These are phyloP conservation scores for Ennomos quercinarius DNA, from an alignment of 2,888 invertebrate genomes.

Conservation along the genomic window DNA sequence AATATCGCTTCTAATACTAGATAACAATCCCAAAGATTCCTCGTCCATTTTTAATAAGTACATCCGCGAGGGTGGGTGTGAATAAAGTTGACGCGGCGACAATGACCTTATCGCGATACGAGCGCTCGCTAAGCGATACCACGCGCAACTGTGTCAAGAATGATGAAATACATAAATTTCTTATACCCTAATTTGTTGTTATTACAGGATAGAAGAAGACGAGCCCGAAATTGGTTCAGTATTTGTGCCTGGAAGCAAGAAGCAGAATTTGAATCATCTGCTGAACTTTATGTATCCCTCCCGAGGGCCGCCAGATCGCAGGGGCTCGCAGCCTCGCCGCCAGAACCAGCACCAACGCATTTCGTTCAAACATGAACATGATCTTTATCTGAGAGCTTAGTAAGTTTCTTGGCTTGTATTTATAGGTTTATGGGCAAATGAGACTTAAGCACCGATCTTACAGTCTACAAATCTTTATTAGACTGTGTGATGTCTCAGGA, in stretches of 20 bases:
- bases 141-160: too few species aligned
- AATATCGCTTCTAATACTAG: too few species aligned
- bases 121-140: too few species aligned
- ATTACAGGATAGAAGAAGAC: slow-evolving; percentile 80
- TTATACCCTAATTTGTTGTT: not conserved
- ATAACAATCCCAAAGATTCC: too few species aligned
- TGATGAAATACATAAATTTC: not conserved
- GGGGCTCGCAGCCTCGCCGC: slow-evolving; percentile 62
- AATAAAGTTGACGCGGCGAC: too few species aligned
- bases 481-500: too few species aligned
- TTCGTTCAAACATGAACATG: slow-evolving; percentile 93
- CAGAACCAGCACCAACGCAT: slow-evolving; percentile 57
- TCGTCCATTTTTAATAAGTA: too few species aligned
- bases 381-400: slow-evolving; percentile 97
- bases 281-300: slow-evolving; percentile 95
- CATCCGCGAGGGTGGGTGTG: too few species aligned
- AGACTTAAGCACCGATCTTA: too few species aligned
- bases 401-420: slow-evolving; percentile 71
- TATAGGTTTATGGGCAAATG: too few species aligned
- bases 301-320: slow-evolving; percentile 74
- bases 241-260: slow-evolving; percentile 93
- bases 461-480: too few species aligned
- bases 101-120: too few species aligned
- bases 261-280: slow-evolving; percentile 97
- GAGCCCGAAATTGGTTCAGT: slow-evolving; percentile 93